phyloP scores from a whole-genome alignment of 2,888 invertebrate genomes.

The Drosophila paranaensis region DNA sequence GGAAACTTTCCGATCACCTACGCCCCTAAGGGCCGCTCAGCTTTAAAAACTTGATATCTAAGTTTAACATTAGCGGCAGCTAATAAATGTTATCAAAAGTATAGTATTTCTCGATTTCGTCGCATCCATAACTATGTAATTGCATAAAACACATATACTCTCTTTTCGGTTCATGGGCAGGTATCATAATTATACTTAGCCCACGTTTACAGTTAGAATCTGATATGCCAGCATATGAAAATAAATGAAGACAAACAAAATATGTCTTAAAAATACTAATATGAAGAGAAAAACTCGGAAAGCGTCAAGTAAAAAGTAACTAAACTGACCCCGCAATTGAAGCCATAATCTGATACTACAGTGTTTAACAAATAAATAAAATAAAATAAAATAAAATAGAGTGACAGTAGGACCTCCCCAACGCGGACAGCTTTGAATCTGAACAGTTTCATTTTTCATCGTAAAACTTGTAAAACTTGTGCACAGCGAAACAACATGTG shows the following conservation, averaged over 20 bases:
- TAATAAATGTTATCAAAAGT: too few relatives aligned
- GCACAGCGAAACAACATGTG: not conserved
- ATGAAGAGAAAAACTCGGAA: not conserved
- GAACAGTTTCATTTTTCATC: not conserved
- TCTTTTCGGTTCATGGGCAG: not conserved
- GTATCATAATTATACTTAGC: not conserved
- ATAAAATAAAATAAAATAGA: not conserved
- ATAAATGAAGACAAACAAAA: not conserved
- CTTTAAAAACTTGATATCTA: too few relatives aligned
- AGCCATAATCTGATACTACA: not conserved
- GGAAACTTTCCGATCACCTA: too few relatives aligned
- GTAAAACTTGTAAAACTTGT: not conserved
- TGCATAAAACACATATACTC: not conserved
- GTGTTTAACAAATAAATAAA: not conserved
- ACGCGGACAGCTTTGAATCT: not conserved
- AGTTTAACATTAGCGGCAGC: too few relatives aligned
- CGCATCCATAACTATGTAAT: too few relatives aligned
- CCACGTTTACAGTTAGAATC: slow-evolving; percentile 1
- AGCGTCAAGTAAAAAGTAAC: slow-evolving; percentile 18
- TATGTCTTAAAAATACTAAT: not conserved
- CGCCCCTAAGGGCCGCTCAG: too few relatives aligned
- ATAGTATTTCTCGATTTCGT: too few relatives aligned
- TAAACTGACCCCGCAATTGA: slow-evolving; percentile 3
- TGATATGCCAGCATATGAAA: not conserved
- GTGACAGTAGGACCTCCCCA: not conserved